A percentile compares a stretch with the other conserved stretches of the same genome.
These are phyloP conservation scores for Sebastes trivittatus DNA, from an alignment of 2,797 vertebrate genomes.

Conservation along the genomic window DNA sequence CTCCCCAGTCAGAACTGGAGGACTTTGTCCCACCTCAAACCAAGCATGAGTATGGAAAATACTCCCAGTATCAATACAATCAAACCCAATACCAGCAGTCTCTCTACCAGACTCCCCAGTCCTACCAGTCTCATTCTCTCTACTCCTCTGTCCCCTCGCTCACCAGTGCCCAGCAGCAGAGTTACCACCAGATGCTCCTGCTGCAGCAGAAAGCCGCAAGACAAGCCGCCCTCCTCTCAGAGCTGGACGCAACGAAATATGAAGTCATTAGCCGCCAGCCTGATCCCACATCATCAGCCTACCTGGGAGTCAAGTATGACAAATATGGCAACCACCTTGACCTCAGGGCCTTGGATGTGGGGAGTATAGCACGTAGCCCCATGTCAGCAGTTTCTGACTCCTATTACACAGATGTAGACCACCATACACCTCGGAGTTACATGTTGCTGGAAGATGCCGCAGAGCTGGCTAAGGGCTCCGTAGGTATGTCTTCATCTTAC, in stretches of 20 bases:
- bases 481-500: slow-evolving; percentile 89
- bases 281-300: slow-evolving; percentile 86
- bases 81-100: slow-evolving; percentile 88
- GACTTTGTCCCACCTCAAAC: slow-evolving; percentile 95
- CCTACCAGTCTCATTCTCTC: slow-evolving; percentile 95
- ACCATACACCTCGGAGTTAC: slow-evolving; percentile 91
- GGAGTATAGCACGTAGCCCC: slow-evolving; percentile 91
- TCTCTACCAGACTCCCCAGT: slow-evolving; percentile 91
- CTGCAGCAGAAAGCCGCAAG: slow-evolving; percentile 94
- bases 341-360: slow-evolving; percentile 91
- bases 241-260: slow-evolving; percentile 93
- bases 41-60: slow-evolving; percentile 93
- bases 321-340: slow-evolving; percentile 92
- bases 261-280: slow-evolving; percentile 93
- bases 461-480: slow-evolving; percentile 92
- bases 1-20: slow-evolving; percentile 93
- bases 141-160: slow-evolving; percentile 95
- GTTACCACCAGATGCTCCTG: slow-evolving; percentile 93
- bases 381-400: slow-evolving; percentile 96
- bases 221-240: slow-evolving; percentile 90
- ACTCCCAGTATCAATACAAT: slow-evolving; percentile 89
- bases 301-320: slow-evolving; percentile 88
- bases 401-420: slow-evolving; percentile 95
- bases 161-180: slow-evolving; percentile 89
- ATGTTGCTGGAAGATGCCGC: slow-evolving; percentile 95